A percentile compares a stretch with the other conserved stretches of the same genome.
phyloP scores from a whole-genome alignment of 2,888 invertebrate species.

The Thymelicus lineola region DNA sequence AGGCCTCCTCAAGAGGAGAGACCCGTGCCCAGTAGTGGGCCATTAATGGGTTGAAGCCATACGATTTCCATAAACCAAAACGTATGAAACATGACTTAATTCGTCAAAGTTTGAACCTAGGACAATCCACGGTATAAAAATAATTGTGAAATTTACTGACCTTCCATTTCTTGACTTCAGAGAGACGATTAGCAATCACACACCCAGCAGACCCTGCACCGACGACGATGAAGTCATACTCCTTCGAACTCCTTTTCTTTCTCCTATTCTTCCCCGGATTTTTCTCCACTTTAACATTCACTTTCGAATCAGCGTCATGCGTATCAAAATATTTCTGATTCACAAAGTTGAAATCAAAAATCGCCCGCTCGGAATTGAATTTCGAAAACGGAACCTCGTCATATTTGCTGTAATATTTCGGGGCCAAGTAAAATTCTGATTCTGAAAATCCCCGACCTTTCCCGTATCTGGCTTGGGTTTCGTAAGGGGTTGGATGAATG shows the following conservation, averaged over 20 bases:
- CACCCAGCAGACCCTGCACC: slow-evolving; percentile 89
- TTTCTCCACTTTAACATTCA: slow-evolving; percentile 46
- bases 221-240: slow-evolving; percentile 87
- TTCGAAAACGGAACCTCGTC: slow-evolving; percentile 31
- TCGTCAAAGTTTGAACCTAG: too few relatives aligned
- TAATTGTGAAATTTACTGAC: slow-evolving; percentile 59
- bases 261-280: slow-evolving; percentile 49
- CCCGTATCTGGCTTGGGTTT: neutral
- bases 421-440: slow-evolving; percentile 18
- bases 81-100: too few relatives aligned
- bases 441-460: slow-evolving; percentile 8
- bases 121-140: neutral
- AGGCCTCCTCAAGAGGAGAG: too few relatives aligned
- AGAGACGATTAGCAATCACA: slow-evolving; percentile 87
- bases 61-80: too few relatives aligned
- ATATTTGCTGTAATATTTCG: slow-evolving; percentile 10
- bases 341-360: slow-evolving; percentile 43
- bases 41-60: too few relatives aligned
- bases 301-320: slow-evolving; percentile 55
- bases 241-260: slow-evolving; percentile 61
- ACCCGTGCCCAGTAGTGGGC: too few relatives aligned
- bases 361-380: slow-evolving; percentile 30
- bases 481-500: slow-evolving; percentile 2
- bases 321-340: slow-evolving; percentile 52
- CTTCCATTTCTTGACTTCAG: slow-evolving; percentile 86